These are phyloP conservation scores for Wasmannia auropunctata DNA, from an alignment of 1,140 invertebrate genomes.

Conservation along the genomic window DNA sequence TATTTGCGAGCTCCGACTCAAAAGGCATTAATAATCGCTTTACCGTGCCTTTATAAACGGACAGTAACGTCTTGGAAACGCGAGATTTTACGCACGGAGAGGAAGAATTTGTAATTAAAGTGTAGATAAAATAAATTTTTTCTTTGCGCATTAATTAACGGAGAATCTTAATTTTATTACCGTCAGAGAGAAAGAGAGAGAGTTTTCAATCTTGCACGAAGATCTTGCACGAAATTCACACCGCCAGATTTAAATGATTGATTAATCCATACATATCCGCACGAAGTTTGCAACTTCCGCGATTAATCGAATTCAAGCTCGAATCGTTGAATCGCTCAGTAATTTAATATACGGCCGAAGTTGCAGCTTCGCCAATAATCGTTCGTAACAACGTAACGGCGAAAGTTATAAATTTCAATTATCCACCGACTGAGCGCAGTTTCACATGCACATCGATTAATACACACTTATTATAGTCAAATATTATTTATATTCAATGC, in stretches of 20 bases:
- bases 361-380: conserved; percentile 19
- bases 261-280: conserved; percentile 23
- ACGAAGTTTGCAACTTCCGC: conserved; percentile 7
- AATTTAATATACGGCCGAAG: conserved; percentile 23
- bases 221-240: neutral
- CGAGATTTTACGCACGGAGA: neutral
- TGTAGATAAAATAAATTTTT: neutral
- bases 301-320: conserved; percentile 1
- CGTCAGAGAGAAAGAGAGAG: too few species aligned
- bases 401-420: conserved; percentile 9
- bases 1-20: neutral
- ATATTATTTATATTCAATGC: neutral
- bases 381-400: neutral
- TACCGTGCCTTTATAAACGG: neutral
- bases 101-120: neutral
- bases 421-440: neutral
- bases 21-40: conserved; percentile 6
- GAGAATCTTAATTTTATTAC: neutral
- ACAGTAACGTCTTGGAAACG: neutral
- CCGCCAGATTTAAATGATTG: conserved; percentile 23
- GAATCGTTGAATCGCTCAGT: conserved; percentile 23
- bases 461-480: neutral
- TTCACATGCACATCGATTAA: neutral
- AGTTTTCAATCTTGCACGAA: neutral
- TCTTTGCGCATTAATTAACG: neutral